Percentiles rank a stretch among this genome's conserved stretches.
phyloP scores from a whole-genome alignment of 2,888 invertebrate species.

The Stomorhina lunata region DNA sequence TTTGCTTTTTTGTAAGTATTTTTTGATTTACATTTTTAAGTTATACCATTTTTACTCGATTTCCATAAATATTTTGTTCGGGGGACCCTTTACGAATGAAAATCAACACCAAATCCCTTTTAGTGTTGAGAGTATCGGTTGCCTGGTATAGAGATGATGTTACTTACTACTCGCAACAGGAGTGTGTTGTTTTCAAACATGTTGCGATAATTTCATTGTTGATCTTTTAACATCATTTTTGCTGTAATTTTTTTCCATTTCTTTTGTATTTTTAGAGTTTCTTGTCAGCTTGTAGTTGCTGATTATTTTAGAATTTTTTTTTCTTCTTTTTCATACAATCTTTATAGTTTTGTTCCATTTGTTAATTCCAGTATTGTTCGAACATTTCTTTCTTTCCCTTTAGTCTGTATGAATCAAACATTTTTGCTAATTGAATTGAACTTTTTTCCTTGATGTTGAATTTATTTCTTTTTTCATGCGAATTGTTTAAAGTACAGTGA shows the following conservation, averaged over 20 bases:
- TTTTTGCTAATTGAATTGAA: conserved; percentile 68
- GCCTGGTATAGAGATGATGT: conserved; percentile 22
- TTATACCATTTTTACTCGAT: not conserved
- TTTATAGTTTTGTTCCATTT: not conserved
- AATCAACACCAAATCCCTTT: not conserved
- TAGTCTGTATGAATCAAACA: conserved; percentile 46
- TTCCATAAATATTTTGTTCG: conserved; percentile 30
- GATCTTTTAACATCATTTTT: conserved; percentile 61
- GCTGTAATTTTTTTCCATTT: not conserved
- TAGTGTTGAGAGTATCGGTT: conserved; percentile 45
- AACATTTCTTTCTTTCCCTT: conserved; percentile 11
- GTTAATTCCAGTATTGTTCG: conserved; percentile 33
- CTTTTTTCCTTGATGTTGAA: conserved; percentile 47
- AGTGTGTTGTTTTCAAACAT: conserved; percentile 56
- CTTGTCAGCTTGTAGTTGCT: conserved; percentile 56
- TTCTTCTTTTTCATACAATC: too few species aligned
- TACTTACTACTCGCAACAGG: too few species aligned
- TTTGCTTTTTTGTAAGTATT: not conserved
- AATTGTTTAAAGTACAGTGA: conserved; percentile 39
- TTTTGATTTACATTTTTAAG: conserved; percentile 54
- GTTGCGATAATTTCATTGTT: conserved; percentile 66
- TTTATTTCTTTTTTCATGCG: not conserved
- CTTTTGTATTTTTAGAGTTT: not conserved
- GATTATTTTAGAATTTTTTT: conserved; percentile 56
- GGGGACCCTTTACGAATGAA: conserved; percentile 38